Evolutionary conservation across 2,113 vertebrate species (phyloP).

Genomic region (Rhodinocichla rosea): DNA sequence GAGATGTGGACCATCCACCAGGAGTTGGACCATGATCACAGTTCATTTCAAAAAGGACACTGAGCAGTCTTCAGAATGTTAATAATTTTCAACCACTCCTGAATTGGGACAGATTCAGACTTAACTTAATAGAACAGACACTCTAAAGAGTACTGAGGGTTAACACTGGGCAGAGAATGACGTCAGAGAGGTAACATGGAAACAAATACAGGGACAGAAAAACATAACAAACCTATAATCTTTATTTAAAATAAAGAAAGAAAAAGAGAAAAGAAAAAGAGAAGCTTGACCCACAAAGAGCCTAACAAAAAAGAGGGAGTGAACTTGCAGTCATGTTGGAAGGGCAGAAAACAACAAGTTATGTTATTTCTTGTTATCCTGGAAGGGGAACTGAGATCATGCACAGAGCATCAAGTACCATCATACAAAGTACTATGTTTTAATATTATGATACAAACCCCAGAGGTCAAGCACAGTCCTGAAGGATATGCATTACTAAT

Average conservation of each 20-base stretch:
- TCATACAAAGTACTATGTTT: neutral
- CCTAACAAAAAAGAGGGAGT: neutral
- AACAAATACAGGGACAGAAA: neutral
- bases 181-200: neutral
- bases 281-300: neutral
- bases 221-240: neutral
- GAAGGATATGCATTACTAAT: neutral
- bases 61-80: neutral
- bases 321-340: neutral
- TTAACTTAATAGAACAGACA: neutral
- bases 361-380: neutral
- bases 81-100: neutral
- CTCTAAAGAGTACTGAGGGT: neutral
- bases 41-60: neutral
- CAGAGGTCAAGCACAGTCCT: neutral
- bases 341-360: neutral
- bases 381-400: neutral
- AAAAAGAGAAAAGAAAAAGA: neutral
- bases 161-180: neutral
- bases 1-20: neutral
- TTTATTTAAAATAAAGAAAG: neutral
- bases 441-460: neutral
- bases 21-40: neutral
- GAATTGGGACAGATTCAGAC: neutral
- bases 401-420: neutral